These are phyloP conservation scores for Neostethus bicornis DNA, from an alignment of 2,797 vertebrate genomes.

Conservation along the genomic window DNA sequence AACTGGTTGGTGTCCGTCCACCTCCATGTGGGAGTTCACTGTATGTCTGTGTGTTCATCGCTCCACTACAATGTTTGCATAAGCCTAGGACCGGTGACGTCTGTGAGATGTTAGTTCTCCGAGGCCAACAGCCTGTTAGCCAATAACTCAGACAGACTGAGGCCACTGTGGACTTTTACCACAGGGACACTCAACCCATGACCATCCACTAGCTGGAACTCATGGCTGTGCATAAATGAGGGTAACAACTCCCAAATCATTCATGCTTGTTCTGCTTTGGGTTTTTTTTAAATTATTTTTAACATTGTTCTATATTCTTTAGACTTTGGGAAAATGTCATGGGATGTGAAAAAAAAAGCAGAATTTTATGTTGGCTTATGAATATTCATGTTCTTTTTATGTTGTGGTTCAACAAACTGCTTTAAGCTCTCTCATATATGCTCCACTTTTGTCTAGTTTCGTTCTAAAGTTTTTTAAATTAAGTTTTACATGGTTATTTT, in stretches of 20 bases:
- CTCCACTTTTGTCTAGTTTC: constrained; percentile 12
- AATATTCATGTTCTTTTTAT: constrained; percentile 43
- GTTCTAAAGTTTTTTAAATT: constrained; percentile 3
- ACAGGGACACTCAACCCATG: constrained; percentile 39
- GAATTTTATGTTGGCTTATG: constrained; percentile 37
- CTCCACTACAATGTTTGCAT: constrained; percentile 68
- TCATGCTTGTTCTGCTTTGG: constrained; percentile 5
- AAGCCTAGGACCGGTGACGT: constrained; percentile 62
- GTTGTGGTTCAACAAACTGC: constrained; percentile 34
- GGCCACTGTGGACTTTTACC: constrained; percentile 66
- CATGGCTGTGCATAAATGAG: constrained; percentile 66
- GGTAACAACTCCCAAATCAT: constrained; percentile 29
- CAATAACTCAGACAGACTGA: constrained; percentile 56
- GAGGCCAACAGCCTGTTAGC: constrained; percentile 64
- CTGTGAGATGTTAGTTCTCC: constrained; percentile 48
- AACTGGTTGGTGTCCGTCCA: constrained; percentile 59
- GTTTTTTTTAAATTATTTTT: neutral
- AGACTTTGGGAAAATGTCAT: neutral
- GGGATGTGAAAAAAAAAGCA: constrained; percentile 16
- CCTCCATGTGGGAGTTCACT: constrained; percentile 38
- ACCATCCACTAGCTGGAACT: constrained; percentile 31
- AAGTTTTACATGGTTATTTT: constrained; percentile 19
- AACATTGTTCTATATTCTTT: constrained; percentile 19
- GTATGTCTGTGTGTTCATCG: constrained; percentile 47
- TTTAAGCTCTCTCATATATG: constrained; percentile 29